These are phyloP conservation scores for Dicerorhinus sumatrensis DNA, from an alignment of 2,113 vertebrate genomes.

Conservation along the genomic window DNA sequence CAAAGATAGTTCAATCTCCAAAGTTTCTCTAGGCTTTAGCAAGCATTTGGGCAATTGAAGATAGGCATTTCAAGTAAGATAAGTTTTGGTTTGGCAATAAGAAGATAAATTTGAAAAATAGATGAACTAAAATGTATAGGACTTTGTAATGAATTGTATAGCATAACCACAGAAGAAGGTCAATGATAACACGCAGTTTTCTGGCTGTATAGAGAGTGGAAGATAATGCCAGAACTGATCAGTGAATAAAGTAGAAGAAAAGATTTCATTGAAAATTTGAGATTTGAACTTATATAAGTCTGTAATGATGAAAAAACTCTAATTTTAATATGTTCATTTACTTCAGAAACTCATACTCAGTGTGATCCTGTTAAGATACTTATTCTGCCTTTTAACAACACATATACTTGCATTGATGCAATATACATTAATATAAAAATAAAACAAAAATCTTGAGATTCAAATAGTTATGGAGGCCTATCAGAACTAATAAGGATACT, in stretches of 20 bases:
- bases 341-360: not conserved
- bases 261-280: not conserved
- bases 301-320: not conserved
- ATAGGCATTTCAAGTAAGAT: not conserved
- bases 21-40: not conserved
- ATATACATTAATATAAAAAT: not conserved
- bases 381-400: not conserved
- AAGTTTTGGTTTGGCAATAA: not conserved
- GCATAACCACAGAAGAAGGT: not conserved
- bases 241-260: not conserved
- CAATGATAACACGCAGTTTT: not conserved
- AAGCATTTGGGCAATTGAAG: not conserved
- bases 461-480: not conserved
- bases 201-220: not conserved
- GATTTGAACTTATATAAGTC: not conserved
- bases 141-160: not conserved
- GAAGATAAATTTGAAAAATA: not conserved
- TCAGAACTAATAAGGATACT: not conserved
- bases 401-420: not conserved
- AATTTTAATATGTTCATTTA: not conserved
- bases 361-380: not conserved
- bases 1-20: not conserved
- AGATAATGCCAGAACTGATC: not conserved
- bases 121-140: not conserved
- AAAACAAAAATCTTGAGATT: not conserved